These are phyloP conservation scores for Acleris emargana DNA, from an alignment of 2,888 invertebrate species.

Conservation along the genomic window DNA sequence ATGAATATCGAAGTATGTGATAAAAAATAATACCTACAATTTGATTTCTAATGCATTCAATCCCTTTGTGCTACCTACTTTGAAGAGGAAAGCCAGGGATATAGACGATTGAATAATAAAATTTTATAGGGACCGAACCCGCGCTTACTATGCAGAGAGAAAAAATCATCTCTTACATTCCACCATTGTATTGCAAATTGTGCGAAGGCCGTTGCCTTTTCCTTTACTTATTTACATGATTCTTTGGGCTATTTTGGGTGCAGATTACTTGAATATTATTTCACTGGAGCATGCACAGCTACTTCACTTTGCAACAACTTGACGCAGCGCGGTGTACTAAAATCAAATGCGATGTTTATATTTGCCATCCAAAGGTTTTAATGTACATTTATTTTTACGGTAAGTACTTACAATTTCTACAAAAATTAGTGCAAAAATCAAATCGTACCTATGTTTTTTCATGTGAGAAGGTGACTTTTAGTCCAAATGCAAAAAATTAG, in stretches of 20 bases:
- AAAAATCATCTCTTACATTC: slow-evolving; percentile 79
- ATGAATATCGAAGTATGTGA: slow-evolving; percentile 17
- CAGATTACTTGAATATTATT: slow-evolving; percentile 69
- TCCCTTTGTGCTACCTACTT: slow-evolving; percentile 69
- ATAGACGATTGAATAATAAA: slow-evolving; percentile 81
- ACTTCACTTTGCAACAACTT: no score
- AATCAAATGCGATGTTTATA: no score
- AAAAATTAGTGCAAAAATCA: no score
- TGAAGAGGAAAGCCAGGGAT: slow-evolving; percentile 67
- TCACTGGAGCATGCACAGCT: no score
- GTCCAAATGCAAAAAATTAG: no score
- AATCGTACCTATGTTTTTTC: no score
- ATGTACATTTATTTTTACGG: no score
- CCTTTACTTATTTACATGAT: slow-evolving; percentile 78
- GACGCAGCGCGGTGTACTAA: no score
- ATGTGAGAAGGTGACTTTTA: no score
- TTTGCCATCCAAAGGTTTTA: no score
- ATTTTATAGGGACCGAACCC: slow-evolving; percentile 74
- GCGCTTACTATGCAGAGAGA: slow-evolving; percentile 76
- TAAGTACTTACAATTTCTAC: no score
- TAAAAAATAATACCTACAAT: slow-evolving; percentile 53
- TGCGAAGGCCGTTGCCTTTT: slow-evolving; percentile 69
- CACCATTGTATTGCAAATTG: slow-evolving; percentile 81
- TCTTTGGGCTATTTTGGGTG: slow-evolving; percentile 68
- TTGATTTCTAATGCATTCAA: slow-evolving; percentile 69